Percentiles rank a stretch among this genome's conserved stretches.
Evolutionary conservation across 2,797 vertebrate species (phyloP).

Genomic region (Streptopelia turtur): DNA sequence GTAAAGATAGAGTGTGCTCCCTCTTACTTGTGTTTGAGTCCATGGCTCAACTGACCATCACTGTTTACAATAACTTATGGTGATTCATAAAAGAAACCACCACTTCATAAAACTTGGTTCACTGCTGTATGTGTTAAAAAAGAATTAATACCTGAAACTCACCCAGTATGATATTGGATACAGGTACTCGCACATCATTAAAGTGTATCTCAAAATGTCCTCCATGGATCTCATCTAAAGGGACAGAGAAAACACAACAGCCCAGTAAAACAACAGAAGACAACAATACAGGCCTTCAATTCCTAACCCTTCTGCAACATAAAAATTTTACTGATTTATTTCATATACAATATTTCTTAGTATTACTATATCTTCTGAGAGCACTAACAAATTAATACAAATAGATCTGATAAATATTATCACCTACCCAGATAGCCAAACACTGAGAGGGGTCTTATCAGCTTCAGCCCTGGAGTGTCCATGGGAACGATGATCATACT

Average conservation of each 20-base stretch:
- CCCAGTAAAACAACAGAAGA: not conserved
- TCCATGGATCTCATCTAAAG: conserved; percentile 89
- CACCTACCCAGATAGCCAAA: conserved; percentile 90
- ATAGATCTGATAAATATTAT: not conserved
- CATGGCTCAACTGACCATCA: not conserved
- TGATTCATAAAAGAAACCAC: not conserved
- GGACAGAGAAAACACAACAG: not conserved
- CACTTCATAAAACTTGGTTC: not conserved
- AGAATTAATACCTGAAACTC: conserved; percentile 40
- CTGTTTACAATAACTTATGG: not conserved
- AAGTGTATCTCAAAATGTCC: conserved; percentile 96
- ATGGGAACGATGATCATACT: conserved; percentile 93
- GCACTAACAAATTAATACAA: not conserved
- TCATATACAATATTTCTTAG: not conserved
- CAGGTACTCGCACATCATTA: conserved; percentile 85
- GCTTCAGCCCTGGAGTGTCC: conserved; percentile 84
- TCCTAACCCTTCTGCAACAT: not conserved
- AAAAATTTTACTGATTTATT: not conserved
- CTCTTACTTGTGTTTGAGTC: not conserved
- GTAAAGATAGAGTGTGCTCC: not conserved
- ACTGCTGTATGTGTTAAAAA: not conserved
- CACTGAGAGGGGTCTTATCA: conserved; percentile 87
- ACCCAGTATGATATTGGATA: conserved; percentile 90
- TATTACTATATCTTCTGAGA: not conserved
- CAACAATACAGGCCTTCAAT: not conserved